Evolutionary conservation across 2,888 invertebrate species (phyloP).

Genomic region (Tetragonisca angustula): DNA sequence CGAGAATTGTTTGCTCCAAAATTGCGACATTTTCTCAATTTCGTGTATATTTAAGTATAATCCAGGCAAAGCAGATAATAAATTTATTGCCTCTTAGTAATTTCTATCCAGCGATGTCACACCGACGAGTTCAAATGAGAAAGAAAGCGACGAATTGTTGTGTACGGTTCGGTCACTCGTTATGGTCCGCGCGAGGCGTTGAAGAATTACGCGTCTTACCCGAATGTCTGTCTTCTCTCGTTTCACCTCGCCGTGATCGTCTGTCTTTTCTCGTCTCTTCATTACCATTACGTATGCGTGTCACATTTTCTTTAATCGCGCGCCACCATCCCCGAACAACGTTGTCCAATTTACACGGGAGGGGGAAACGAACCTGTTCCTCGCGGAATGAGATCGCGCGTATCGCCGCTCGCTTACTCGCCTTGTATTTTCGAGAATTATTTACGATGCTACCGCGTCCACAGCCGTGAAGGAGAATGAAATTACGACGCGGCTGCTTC

Average conservation of each 20-base stretch:
- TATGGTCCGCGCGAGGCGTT: no score
- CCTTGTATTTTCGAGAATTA: neutral
- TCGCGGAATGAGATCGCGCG: neutral
- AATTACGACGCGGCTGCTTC: slow-evolving; percentile 21
- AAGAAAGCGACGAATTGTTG: no score
- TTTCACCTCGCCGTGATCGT: neutral
- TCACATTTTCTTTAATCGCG: neutral
- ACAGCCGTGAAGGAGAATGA: neutral
- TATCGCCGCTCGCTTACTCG: neutral
- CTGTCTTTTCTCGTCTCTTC: neutral
- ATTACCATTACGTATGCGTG: neutral
- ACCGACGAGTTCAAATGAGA: no score
- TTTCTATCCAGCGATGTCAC: no score
- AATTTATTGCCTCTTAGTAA: no score
- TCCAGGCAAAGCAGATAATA: no score
- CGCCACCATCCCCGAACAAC: neutral
- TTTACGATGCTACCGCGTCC: neutral
- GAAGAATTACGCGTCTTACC: neutral
- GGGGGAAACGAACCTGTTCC: neutral
- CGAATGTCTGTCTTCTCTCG: neutral
- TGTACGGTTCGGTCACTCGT: no score
- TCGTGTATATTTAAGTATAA: no score
- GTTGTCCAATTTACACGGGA: neutral
- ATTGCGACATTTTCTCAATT: no score
- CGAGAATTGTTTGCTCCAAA: no score